Evolutionary conservation across 2,888 invertebrate genomes (phyloP).

Genomic region (Galeopsomyia nigrocyanea): DNA sequence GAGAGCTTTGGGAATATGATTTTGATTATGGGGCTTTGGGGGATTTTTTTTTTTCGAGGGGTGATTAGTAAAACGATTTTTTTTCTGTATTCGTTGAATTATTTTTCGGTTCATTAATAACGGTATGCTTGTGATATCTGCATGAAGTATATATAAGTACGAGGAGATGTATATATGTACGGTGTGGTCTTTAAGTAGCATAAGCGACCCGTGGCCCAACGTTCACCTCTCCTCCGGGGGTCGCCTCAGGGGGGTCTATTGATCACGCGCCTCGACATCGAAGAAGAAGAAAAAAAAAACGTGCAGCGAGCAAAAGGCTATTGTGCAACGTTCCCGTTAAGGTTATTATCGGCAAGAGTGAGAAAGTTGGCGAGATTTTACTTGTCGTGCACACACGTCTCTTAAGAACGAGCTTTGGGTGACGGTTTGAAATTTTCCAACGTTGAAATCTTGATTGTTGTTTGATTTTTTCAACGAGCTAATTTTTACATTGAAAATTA

Average conservation of each 20-base stretch:
- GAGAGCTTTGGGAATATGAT: too few species aligned
- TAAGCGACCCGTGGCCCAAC: constrained; percentile 65
- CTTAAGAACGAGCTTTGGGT: not conserved
- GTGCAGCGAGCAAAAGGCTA: not conserved
- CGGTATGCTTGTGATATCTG: too few species aligned
- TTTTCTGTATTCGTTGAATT: too few species aligned
- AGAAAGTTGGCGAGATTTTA: not conserved
- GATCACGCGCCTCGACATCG: constrained; percentile 63
- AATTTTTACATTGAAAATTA: too few species aligned
- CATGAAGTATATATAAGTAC: not conserved
- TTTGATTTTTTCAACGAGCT: too few species aligned
- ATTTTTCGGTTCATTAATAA: too few species aligned
- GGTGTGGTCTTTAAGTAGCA: constrained; percentile 62
- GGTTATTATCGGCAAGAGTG: not conserved
- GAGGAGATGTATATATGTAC: constrained; percentile 8
- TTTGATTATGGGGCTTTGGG: too few species aligned
- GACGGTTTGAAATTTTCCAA: too few species aligned
- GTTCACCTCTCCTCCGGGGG: constrained; percentile 57
- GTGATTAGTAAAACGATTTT: too few species aligned
- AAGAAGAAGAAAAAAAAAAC: not conserved
- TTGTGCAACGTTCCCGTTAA: too few species aligned
- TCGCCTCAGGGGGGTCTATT: constrained; percentile 64
- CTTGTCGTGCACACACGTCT: not conserved
- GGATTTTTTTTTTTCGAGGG: too few species aligned
- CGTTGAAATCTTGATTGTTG: too few species aligned